phyloP scores from a whole-genome alignment of 2,888 invertebrate species.

The Chrysolina haemoptera region DNA sequence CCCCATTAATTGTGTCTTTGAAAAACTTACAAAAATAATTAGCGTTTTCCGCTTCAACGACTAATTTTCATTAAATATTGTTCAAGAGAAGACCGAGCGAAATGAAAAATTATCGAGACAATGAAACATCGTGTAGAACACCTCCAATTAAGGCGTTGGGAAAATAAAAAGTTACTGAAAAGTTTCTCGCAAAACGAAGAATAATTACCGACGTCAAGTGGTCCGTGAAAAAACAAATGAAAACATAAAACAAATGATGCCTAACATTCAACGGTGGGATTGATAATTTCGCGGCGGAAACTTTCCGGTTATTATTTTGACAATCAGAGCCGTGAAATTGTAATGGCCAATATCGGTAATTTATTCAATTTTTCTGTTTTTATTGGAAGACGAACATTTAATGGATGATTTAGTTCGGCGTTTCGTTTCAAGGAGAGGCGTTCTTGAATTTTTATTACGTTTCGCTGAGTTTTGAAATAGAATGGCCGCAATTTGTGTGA shows the following conservation, averaged over 20 bases:
- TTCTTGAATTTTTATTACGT: constrained; percentile 11
- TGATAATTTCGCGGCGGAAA: constrained; percentile 61
- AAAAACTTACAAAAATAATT: constrained; percentile 61
- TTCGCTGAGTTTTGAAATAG: background rate
- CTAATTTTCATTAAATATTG: constrained; percentile 68
- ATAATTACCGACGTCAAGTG: constrained; percentile 68
- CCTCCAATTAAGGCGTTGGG: constrained; percentile 65
- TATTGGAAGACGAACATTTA: constrained; percentile 60
- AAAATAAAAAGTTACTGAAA: constrained; percentile 56
- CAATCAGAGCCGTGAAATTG: constrained; percentile 64
- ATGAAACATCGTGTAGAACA: constrained; percentile 67
- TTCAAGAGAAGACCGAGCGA: constrained; percentile 48
- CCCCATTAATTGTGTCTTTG: constrained; percentile 28
- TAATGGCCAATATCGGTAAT: constrained; percentile 66
- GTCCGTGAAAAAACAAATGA: constrained; percentile 69
- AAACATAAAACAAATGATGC: constrained; percentile 69
- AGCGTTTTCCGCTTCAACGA: constrained; percentile 61
- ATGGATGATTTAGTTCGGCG: constrained; percentile 63
- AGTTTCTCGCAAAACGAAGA: constrained; percentile 62
- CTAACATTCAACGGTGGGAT: constrained; percentile 62
- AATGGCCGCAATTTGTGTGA: background rate
- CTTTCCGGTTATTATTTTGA: constrained; percentile 63
- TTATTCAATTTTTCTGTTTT: constrained; percentile 66
- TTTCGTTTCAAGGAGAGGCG: constrained; percentile 7
- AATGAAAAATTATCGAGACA: constrained; percentile 69